Conservation (phyloP, 2,888 invertebrate genomes). For the Argynnis bischoffii region DNA sequence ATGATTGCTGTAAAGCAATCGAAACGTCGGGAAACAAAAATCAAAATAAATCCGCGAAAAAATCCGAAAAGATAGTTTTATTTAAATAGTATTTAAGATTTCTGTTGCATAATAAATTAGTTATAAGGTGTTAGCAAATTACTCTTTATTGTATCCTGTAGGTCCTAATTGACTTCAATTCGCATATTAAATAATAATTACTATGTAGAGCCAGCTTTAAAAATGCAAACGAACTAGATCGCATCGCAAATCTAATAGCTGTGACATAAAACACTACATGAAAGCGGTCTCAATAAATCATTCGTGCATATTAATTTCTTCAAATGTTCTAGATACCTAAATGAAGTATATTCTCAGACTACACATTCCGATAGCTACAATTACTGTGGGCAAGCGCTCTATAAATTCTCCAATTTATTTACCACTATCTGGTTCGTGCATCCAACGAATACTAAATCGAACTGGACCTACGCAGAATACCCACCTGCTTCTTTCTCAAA, state of each 20-base stretch:
- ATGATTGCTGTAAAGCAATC: no score
- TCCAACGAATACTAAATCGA: slow-evolving; percentile 47
- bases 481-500: slow-evolving; percentile 28
- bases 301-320: slow-evolving; percentile 22
- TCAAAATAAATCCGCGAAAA: no score
- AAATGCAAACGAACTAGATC: slow-evolving; percentile 20
- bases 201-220: neutral
- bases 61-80: no score
- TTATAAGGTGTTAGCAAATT: neutral
- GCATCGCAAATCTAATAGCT: slow-evolving; percentile 12
- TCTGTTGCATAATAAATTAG: no score
- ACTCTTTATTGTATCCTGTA: neutral
- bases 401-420: slow-evolving; percentile 57
- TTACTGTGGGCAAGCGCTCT: slow-evolving; percentile 49
- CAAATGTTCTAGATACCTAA: slow-evolving; percentile 24
- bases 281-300: slow-evolving; percentile 21
- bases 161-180: neutral
- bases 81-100: neutral
- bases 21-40: no score
- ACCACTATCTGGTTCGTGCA: slow-evolving; percentile 63
- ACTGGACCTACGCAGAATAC: slow-evolving; percentile 31
- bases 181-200: neutral
- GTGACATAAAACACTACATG: slow-evolving; percentile 12
- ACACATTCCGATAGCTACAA: slow-evolving; percentile 14
- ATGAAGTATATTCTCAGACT: slow-evolving; percentile 20